Evolutionary conservation across 2,113 vertebrate species (phyloP).

Genomic region (Clinocottus analis): DNA sequence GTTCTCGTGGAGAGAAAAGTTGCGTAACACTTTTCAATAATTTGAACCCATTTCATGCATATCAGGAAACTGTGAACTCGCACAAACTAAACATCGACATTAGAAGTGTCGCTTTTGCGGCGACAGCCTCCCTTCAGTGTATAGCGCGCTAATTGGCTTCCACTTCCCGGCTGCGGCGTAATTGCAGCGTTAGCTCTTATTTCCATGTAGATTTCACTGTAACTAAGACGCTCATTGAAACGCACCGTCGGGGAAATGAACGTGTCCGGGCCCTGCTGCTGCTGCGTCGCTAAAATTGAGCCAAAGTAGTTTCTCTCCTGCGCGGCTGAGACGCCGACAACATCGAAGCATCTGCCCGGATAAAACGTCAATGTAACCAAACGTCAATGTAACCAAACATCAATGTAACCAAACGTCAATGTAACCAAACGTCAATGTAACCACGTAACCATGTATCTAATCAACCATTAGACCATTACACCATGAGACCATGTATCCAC

Average conservation of each 20-base stretch:
- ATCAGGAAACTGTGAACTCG: background rate
- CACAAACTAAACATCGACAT: constrained; percentile 24
- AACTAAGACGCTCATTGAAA: constrained; percentile 49
- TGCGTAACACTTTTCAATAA: background rate
- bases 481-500: too few relatives aligned
- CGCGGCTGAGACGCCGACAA: constrained; percentile 21
- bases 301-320: constrained; percentile 48
- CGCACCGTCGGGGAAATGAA: constrained; percentile 33
- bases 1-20: background rate
- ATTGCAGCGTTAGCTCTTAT: constrained; percentile 31
- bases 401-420: too few relatives aligned
- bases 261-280: constrained; percentile 1
- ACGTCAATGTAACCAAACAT: constrained; percentile 7
- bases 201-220: constrained; percentile 29
- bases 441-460: constrained; percentile 3
- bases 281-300: constrained; percentile 52
- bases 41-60: constrained; percentile 24
- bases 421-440: too few relatives aligned
- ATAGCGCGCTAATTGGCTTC: constrained; percentile 36
- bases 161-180: constrained; percentile 15
- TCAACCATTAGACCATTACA: too few relatives aligned
- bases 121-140: constrained; percentile 4
- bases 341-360: constrained; percentile 41
- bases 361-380: constrained; percentile 33
- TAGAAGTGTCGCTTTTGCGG: constrained; percentile 1